phyloP scores from a whole-genome alignment of 2,888 invertebrate genomes.

The Andrena bucephala region DNA sequence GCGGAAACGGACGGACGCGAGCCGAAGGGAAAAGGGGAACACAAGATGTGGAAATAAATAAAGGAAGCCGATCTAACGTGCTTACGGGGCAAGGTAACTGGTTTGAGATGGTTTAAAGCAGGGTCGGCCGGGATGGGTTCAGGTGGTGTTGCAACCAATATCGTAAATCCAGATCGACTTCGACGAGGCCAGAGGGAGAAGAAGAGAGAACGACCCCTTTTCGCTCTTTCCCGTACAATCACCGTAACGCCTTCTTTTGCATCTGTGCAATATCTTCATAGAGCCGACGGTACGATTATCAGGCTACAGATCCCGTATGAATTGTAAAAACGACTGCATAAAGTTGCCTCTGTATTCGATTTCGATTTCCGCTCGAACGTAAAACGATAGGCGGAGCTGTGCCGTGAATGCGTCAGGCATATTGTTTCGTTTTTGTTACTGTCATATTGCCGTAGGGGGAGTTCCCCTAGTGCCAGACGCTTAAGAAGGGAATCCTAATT shows the following conservation, averaged over 20 bases:
- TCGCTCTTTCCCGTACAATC: conserved; percentile 58
- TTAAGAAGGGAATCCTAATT: too few species aligned
- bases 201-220: conserved; percentile 69
- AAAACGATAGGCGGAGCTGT: not conserved
- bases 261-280: conserved; percentile 74
- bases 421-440: not conserved
- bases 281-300: conserved; percentile 76
- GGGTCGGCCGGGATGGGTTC: conserved; percentile 73
- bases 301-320: conserved; percentile 56
- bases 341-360: conserved; percentile 3
- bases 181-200: conserved; percentile 64
- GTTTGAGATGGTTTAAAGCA: conserved; percentile 69
- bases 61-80: conserved; percentile 72
- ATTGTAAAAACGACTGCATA: conserved; percentile 42
- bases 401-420: not conserved
- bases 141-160: conserved; percentile 82
- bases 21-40: conserved; percentile 56
- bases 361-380: not conserved
- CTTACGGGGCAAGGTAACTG: conserved; percentile 61
- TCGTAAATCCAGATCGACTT: conserved; percentile 82
- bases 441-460: not conserved
- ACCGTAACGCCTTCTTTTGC: conserved; percentile 68
- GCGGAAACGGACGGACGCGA: conserved; percentile 30
- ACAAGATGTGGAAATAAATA: conserved; percentile 73
- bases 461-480: too few species aligned